Evolutionary conservation across 2,113 vertebrate genomes (phyloP).

Genomic region (Cheirogaleus medius): DNA sequence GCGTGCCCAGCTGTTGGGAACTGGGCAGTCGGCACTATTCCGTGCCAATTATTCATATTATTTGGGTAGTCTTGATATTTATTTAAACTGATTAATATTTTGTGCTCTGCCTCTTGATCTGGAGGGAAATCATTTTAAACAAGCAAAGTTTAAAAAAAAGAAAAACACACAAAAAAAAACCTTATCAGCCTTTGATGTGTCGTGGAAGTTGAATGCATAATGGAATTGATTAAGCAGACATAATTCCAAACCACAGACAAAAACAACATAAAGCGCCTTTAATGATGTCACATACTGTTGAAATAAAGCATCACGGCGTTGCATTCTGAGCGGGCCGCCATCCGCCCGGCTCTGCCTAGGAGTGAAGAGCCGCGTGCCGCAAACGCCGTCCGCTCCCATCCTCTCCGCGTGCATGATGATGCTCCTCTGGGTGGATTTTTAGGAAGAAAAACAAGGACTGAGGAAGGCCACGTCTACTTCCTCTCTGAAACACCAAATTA

Average conservation of each 20-base stretch:
- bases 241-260: conserved; percentile 83
- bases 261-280: conserved; percentile 81
- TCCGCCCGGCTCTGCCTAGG: conserved; percentile 58
- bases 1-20: conserved; percentile 97
- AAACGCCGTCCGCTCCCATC: background rate
- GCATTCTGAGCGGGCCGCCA: conserved; percentile 64
- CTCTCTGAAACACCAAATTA: conserved; percentile 18
- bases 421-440: conserved; percentile 32
- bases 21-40: conserved; percentile 91
- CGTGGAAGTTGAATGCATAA: conserved; percentile 83
- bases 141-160: conserved; percentile 83
- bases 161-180: conserved; percentile 52
- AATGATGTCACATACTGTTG: conserved; percentile 80
- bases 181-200: conserved; percentile 88
- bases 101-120: conserved; percentile 89
- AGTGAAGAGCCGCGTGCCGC: background rate
- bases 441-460: conserved; percentile 59
- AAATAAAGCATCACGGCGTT: conserved; percentile 71
- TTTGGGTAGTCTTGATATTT: conserved; percentile 95
- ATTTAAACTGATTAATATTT: conserved; percentile 98
- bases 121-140: conserved; percentile 88
- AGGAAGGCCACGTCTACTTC: conserved; percentile 49
- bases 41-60: conserved; percentile 97
- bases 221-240: conserved; percentile 83
- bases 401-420: background rate